These are phyloP conservation scores for Parnassius orleans DNA, from an alignment of 2,888 invertebrate genomes.

Conservation along the genomic window DNA sequence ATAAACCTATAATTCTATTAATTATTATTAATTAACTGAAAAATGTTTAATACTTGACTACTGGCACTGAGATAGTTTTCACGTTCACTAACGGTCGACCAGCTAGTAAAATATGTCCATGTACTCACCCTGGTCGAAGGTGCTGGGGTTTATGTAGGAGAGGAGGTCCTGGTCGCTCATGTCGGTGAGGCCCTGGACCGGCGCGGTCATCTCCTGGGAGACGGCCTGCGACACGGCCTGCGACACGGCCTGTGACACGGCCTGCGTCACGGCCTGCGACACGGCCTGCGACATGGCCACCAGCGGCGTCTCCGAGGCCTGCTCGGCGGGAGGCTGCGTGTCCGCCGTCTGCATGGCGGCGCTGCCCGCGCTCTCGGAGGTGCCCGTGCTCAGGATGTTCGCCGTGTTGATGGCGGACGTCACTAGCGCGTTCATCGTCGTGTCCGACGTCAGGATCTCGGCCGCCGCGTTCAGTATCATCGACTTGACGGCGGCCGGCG, in stretches of 20 bases:
- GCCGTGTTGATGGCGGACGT: conserved; percentile 79
- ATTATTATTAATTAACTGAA: too few relatives aligned
- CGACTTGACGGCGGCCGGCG: conserved; percentile 85
- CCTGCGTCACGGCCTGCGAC: conserved; percentile 73
- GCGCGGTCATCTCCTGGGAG: conserved; percentile 79
- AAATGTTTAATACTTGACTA: not conserved
- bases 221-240: conserved; percentile 75
- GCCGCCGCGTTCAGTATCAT: conserved; percentile 88
- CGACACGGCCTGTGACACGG: conserved; percentile 72
- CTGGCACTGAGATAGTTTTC: conserved; percentile 8
- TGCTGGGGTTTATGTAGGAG: conserved; percentile 93
- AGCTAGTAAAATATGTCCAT: conserved; percentile 49
- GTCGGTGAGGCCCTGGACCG: conserved; percentile 87
- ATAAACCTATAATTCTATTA: too few relatives aligned
- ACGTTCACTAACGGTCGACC: not conserved
- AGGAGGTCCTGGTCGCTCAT: conserved; percentile 94
- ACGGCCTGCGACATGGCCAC: conserved; percentile 77
- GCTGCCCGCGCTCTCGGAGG: conserved; percentile 42
- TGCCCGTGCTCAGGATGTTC: conserved; percentile 62
- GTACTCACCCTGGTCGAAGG: conserved; percentile 90
- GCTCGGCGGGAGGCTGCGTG: conserved; percentile 54
- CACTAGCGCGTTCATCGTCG: conserved; percentile 79
- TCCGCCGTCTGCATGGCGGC: conserved; percentile 43
- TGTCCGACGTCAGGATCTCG: conserved; percentile 84
- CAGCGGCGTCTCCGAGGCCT: conserved; percentile 61